phyloP scores from a whole-genome alignment of 2,797 vertebrate genomes.

The Pipistrellus kuhlii region DNA sequence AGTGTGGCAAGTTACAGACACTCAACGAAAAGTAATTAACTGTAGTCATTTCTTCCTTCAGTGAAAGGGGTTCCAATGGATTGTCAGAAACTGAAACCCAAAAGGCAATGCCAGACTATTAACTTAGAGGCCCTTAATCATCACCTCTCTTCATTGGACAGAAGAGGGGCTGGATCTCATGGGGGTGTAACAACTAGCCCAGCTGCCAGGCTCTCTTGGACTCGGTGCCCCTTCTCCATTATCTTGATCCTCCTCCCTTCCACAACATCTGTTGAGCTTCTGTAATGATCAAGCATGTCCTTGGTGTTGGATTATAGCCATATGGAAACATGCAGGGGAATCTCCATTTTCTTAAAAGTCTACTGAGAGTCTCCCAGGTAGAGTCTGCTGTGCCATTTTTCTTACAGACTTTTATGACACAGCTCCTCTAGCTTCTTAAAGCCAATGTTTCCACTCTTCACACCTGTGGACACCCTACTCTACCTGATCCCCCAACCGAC shows the following conservation, averaged over 20 bases:
- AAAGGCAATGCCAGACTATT: background rate
- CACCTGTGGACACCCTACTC: rapidly evolving
- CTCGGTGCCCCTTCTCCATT: background rate
- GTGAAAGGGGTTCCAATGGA: background rate
- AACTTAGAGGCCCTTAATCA: background rate
- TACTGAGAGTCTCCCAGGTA: background rate
- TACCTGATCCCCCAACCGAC: rapidly evolving
- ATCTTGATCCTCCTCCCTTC: background rate
- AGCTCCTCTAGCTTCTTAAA: background rate
- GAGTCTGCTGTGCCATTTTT: background rate
- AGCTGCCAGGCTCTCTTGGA: background rate
- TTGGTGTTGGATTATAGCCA: background rate
- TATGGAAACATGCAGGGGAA: background rate
- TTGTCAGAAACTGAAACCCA: background rate
- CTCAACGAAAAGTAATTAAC: background rate
- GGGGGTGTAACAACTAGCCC: background rate
- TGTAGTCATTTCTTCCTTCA: background rate
- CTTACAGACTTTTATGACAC: background rate
- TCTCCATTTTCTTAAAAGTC: too few relatives aligned
- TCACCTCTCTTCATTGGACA: background rate
- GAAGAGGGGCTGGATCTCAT: background rate
- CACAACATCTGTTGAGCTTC: background rate
- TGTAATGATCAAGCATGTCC: background rate
- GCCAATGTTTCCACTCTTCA: background rate
- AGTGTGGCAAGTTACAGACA: background rate